phyloP scores from a whole-genome alignment of 2,113 vertebrate genomes.

The Toxotes jaculatrix region DNA sequence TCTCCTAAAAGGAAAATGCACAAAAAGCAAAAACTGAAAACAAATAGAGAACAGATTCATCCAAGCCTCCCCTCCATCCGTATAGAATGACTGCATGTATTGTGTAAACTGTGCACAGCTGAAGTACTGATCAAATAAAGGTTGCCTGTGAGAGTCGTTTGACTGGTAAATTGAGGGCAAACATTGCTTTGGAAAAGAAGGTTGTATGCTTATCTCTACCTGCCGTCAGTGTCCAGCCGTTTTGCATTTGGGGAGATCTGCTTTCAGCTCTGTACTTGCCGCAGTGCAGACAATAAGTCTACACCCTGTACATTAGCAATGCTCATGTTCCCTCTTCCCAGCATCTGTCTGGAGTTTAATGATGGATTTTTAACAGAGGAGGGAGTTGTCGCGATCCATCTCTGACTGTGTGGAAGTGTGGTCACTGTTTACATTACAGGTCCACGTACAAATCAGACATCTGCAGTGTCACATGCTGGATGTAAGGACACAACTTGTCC shows the following conservation, averaged over 20 bases:
- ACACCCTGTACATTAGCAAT: slow-evolving; percentile 15
- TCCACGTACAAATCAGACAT: not conserved
- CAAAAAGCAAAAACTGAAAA: not conserved
- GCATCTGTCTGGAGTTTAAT: slow-evolving; percentile 2
- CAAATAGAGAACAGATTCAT: not conserved
- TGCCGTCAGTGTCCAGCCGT: slow-evolving; percentile 32
- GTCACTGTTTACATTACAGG: slow-evolving; percentile 42
- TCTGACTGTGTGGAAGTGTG: not conserved
- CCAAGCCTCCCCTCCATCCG: not conserved
- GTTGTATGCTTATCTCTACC: slow-evolving; percentile 28
- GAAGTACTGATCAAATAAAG: slow-evolving; percentile 3
- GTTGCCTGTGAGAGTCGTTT: slow-evolving; percentile 8
- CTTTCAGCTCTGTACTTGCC: slow-evolving; percentile 22
- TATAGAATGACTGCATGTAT: not conserved
- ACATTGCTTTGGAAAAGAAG: slow-evolving; percentile 30
- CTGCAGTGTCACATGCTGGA: not conserved
- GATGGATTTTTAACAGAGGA: slow-evolving; percentile 8
- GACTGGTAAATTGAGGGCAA: slow-evolving; percentile 64
- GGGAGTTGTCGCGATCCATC: not conserved
- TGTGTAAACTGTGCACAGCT: not conserved
- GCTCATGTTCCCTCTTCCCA: slow-evolving; percentile 29
- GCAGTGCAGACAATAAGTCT: slow-evolving; percentile 50
- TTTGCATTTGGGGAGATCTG: slow-evolving; percentile 54
- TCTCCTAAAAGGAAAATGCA: not conserved
- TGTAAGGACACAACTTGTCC: not conserved